Conservation (phyloP, 2,113 vertebrate genomes). For the Charina bottae region DNA sequence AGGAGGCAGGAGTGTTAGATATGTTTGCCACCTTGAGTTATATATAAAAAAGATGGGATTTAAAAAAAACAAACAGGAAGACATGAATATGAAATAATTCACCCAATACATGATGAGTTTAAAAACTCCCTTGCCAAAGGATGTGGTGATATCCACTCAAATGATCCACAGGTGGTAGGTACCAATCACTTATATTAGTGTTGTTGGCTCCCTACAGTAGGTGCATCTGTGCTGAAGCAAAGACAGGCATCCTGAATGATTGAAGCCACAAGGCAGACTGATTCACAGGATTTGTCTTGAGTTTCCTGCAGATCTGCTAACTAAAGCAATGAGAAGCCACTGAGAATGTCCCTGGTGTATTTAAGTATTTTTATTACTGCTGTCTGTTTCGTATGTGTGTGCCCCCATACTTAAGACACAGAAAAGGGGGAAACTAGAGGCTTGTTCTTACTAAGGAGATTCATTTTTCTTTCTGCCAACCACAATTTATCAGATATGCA, state of each 20-base stretch:
- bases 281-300: constrained; percentile 35
- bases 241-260: constrained; percentile 20
- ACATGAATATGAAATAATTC: background rate
- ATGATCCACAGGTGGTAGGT: background rate
- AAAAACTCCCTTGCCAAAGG: background rate
- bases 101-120: background rate
- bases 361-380: constrained; percentile 33
- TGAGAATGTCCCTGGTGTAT: constrained; percentile 24
- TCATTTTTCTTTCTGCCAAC: constrained; percentile 1
- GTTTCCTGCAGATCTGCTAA: constrained; percentile 36
- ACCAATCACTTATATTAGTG: background rate
- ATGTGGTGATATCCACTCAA: background rate
- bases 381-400: background rate
- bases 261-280: constrained; percentile 19
- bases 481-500: background rate
- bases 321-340: constrained; percentile 26
- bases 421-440: background rate
- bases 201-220: background rate
- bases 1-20: background rate
- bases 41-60: background rate
- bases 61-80: background rate
- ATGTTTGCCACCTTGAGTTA: background rate
- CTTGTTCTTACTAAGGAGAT: background rate
- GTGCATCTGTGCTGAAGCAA: background rate
- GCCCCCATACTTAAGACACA: background rate